phyloP scores from a whole-genome alignment of 2,113 vertebrate genomes.

The Chloropsis hardwickii region DNA sequence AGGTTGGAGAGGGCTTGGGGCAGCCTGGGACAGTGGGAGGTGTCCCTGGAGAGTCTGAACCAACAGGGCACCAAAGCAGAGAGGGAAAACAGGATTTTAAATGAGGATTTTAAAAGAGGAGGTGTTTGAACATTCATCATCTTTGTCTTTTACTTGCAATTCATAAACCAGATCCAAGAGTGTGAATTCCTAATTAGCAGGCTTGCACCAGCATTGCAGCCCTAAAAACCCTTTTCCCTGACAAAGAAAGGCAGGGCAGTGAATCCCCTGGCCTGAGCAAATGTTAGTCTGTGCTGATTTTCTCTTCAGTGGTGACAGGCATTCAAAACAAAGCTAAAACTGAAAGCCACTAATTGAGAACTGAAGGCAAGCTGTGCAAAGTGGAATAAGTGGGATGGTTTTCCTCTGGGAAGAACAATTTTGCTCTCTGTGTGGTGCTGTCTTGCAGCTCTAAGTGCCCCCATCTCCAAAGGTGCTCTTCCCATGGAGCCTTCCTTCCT shows the following conservation, averaged over 20 bases:
- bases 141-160: neutral
- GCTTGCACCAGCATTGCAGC: neutral
- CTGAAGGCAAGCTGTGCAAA: neutral
- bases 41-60: neutral
- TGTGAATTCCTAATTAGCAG: conserved; percentile 24
- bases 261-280: neutral
- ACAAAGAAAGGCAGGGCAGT: neutral
- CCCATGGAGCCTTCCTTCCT: neutral
- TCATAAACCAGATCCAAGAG: neutral
- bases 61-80: neutral
- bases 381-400: neutral
- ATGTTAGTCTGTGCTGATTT: neutral
- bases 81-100: neutral
- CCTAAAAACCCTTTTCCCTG: neutral
- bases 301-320: neutral
- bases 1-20: neutral
- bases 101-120: neutral
- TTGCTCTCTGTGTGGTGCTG: neutral
- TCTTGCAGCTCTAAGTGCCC: neutral
- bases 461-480: neutral
- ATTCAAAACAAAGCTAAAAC: conserved; percentile 14
- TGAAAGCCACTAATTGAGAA: conserved; percentile 27
- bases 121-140: neutral
- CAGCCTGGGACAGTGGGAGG: neutral
- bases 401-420: neutral